phyloP scores from a whole-genome alignment of 2,888 invertebrate species.

The Seladonia tumulorum region DNA sequence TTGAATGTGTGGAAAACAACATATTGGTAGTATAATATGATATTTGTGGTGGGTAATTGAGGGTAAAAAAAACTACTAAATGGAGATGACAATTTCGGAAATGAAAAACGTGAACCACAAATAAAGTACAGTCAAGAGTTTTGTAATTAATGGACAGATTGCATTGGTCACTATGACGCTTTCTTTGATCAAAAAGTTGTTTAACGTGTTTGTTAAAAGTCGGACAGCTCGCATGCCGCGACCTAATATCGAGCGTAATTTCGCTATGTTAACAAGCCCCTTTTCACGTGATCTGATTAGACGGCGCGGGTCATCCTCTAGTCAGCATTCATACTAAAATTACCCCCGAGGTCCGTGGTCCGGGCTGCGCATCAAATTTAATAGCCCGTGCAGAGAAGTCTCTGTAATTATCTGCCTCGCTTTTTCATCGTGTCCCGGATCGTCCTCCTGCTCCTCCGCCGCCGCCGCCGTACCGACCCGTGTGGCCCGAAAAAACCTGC shows the following conservation, averaged over 20 bases:
- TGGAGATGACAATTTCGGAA: no score
- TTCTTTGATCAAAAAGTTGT: no score
- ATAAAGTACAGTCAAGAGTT: no score
- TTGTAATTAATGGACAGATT: no score
- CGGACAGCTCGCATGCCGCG: no score
- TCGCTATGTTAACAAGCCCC: neutral
- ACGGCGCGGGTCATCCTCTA: neutral
- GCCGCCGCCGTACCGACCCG: constrained; percentile 10
- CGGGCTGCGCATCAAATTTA: constrained; percentile 22
- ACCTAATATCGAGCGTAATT: neutral
- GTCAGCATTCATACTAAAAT: constrained; percentile 45
- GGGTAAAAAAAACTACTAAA: no score
- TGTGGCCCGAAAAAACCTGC: constrained; percentile 42
- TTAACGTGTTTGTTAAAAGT: no score
- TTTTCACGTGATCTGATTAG: neutral
- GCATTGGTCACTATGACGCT: no score
- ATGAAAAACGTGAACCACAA: no score
- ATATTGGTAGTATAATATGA: no score
- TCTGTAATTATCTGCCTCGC: constrained; percentile 47
- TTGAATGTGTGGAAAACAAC: no score
- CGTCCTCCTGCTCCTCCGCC: neutral
- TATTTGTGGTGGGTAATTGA: no score
- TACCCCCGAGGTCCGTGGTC: constrained; percentile 6
- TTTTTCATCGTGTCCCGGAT: constrained; percentile 29
- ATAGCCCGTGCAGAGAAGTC: constrained; percentile 46